A percentile compares a stretch with the other conserved stretches of the same genome.
Conservation (phyloP, 2,797 vertebrate genomes). For the Acipenser transmontanus region DNA sequence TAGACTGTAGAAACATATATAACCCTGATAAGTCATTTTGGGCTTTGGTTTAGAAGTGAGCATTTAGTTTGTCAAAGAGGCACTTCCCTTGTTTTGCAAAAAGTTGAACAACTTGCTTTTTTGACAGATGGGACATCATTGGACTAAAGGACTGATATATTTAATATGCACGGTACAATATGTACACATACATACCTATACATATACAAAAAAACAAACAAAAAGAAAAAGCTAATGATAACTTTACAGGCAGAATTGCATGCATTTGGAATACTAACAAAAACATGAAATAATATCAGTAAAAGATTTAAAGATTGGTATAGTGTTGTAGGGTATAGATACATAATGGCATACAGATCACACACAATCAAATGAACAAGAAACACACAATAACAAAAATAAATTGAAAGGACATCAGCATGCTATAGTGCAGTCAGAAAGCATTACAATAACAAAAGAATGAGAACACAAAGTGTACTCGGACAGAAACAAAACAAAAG, state of each 20-base stretch:
- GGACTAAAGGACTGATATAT: background rate
- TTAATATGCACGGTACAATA: too few relatives aligned
- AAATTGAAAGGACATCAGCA: constrained; percentile 24
- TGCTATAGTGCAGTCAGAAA: constrained; percentile 34
- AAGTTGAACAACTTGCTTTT: background rate
- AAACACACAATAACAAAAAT: constrained; percentile 33
- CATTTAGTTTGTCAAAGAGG: background rate
- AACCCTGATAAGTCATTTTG: background rate
- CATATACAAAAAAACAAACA: too few relatives aligned
- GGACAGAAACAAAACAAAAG: constrained; percentile 33
- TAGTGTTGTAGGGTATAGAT: too few relatives aligned
- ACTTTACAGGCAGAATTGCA: background rate
- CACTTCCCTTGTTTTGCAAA: background rate
- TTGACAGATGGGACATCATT: background rate
- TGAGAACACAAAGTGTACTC: background rate
- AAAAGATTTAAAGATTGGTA: too few relatives aligned
- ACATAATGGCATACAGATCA: too few relatives aligned
- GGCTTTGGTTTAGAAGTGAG: background rate
- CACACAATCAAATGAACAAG: constrained; percentile 31
- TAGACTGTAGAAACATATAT: too few relatives aligned
- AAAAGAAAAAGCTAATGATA: too few relatives aligned
- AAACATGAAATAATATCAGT: background rate
- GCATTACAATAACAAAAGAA: background rate
- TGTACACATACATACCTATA: too few relatives aligned
- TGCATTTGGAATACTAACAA: constrained; percentile 6